phyloP scores from a whole-genome alignment of 2,797 vertebrate species.

The Cephalopachus bancanus region DNA sequence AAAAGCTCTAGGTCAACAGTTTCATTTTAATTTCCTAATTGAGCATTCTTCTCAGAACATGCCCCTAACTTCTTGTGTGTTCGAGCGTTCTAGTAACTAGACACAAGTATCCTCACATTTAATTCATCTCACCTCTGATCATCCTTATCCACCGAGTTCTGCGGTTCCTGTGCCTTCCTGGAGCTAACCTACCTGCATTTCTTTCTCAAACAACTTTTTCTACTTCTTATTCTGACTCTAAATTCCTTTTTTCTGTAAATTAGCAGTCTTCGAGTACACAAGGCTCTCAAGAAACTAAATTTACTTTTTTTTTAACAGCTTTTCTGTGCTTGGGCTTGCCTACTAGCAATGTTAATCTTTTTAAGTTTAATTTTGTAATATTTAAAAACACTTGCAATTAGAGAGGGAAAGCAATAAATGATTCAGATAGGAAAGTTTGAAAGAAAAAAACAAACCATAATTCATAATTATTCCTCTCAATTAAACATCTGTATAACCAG shows the following conservation, averaged over 20 bases:
- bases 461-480: constrained; percentile 86
- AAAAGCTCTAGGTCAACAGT: constrained; percentile 41
- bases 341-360: constrained; percentile 74
- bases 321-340: constrained; percentile 51
- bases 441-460: constrained; percentile 81
- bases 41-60: constrained; percentile 23
- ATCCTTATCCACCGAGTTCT: background rate
- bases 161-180: background rate
- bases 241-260: constrained; percentile 14
- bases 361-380: constrained; percentile 77
- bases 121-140: background rate
- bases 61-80: background rate
- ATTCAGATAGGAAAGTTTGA: constrained; percentile 81
- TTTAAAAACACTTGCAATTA: constrained; percentile 78
- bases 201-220: constrained; percentile 46
- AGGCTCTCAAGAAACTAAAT: constrained; percentile 36
- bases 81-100: background rate
- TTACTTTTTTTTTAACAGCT: constrained; percentile 52
- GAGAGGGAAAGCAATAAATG: constrained; percentile 75
- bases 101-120: background rate
- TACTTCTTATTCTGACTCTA: constrained; percentile 54
- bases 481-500: constrained; percentile 86
- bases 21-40: constrained; percentile 63
- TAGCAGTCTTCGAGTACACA: background rate
- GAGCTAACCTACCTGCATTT: background rate